phyloP scores from a whole-genome alignment of 2,888 invertebrate species.

The Cantharis nigra region DNA sequence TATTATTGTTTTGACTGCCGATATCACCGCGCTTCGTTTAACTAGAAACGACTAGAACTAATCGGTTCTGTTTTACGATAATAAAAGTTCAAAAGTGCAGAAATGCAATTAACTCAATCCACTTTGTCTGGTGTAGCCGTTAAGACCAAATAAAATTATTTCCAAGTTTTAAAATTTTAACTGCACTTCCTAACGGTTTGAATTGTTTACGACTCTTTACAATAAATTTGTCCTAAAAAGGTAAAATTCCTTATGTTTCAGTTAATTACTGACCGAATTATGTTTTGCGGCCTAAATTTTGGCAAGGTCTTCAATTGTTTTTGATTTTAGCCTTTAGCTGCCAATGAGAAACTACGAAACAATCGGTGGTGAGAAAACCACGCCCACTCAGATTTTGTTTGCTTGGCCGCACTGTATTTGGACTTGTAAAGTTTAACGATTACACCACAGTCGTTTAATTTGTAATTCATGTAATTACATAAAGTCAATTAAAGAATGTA shows the following conservation, averaged over 20 bases:
- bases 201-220: not conserved
- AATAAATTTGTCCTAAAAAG: not conserved
- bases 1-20: not conserved
- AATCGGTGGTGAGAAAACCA: not conserved
- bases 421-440: not conserved
- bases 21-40: not conserved
- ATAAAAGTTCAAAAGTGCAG: not conserved
- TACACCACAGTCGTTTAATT: not conserved
- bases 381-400: not conserved
- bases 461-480: not conserved
- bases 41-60: not conserved
- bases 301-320: not conserved
- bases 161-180: not conserved
- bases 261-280: too few species aligned
- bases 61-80: not conserved
- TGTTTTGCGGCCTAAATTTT: not conserved
- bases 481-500: not conserved
- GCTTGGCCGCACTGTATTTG: not conserved
- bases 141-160: not conserved
- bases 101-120: not conserved
- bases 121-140: not conserved
- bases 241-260: not conserved
- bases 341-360: not conserved
- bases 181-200: not conserved
- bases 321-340: not conserved